Evolutionary conservation across 2,888 invertebrate species (phyloP).

Genomic region (Pemphredon lugubris): DNA sequence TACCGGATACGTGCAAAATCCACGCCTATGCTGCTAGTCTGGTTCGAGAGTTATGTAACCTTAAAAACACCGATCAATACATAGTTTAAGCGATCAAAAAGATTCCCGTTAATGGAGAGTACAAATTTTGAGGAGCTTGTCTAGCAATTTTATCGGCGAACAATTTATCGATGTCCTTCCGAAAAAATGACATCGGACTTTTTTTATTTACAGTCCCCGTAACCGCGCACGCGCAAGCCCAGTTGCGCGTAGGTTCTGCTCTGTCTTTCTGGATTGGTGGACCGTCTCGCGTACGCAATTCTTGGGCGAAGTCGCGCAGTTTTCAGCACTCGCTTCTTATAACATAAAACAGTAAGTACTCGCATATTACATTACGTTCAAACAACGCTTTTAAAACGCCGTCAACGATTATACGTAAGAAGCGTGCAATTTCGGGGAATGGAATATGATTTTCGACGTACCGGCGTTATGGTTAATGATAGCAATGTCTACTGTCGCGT

Average conservation of each 20-base stretch:
- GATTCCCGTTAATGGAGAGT: neutral
- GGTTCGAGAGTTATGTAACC: constrained; percentile 59
- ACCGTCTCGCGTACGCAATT: constrained; percentile 65
- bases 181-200: constrained; percentile 15
- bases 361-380: constrained; percentile 12
- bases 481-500: constrained; percentile 71
- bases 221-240: constrained; percentile 63
- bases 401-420: neutral
- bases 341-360: constrained; percentile 71
- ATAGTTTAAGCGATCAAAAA: neutral
- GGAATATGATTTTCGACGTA: constrained; percentile 24
- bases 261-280: constrained; percentile 47
- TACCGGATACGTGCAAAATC: constrained; percentile 44
- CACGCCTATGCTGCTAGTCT: constrained; percentile 54
- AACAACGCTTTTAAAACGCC: neutral
- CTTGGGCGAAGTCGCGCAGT: constrained; percentile 60
- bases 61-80: constrained; percentile 22
- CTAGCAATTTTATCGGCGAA: constrained; percentile 7
- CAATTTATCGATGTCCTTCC: constrained; percentile 8
- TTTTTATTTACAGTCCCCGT: no score
- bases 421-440: neutral
- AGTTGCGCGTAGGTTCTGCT: constrained; percentile 44
- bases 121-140: neutral
- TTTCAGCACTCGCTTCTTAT: constrained; percentile 63
- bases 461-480: constrained; percentile 67